Conservation (phyloP, 1,140 invertebrate species). For the Trinorchestia longiramus region DNA sequence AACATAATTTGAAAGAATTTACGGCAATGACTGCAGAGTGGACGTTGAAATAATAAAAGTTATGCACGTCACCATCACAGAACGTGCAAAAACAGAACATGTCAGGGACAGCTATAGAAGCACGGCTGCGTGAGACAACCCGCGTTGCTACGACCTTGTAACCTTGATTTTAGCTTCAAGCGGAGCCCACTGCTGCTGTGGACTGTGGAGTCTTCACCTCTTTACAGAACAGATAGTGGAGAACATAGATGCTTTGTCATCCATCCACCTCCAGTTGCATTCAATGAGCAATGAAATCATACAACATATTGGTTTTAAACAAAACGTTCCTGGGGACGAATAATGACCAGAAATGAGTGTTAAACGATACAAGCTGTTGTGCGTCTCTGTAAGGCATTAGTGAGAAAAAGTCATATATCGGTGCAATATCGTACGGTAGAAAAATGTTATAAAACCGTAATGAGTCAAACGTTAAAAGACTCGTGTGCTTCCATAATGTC, state of each 20-base stretch:
- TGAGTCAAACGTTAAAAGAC: too few species aligned
- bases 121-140: neutral
- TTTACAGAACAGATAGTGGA: neutral
- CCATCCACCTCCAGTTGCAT: neutral
- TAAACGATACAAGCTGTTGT: neutral
- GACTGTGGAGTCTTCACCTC: neutral
- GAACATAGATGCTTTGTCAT: neutral
- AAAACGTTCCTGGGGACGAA: neutral
- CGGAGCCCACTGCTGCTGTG: neutral
- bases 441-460: too few species aligned
- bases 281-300: neutral
- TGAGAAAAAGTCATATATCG: too few species aligned
- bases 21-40: neutral
- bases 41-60: neutral
- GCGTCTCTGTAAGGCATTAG: neutral
- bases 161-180: conserved; percentile 15
- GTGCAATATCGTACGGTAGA: too few species aligned
- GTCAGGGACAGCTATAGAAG: neutral
- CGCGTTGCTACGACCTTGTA: conserved; percentile 39
- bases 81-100: neutral
- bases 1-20: neutral
- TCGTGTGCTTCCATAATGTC: too few species aligned
- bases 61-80: neutral
- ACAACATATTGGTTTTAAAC: neutral
- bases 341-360: neutral